A percentile compares a stretch with the other conserved stretches of the same genome.
These are phyloP conservation scores for Fopius arisanus DNA, from an alignment of 1,140 invertebrate genomes.

Conservation along the genomic window DNA sequence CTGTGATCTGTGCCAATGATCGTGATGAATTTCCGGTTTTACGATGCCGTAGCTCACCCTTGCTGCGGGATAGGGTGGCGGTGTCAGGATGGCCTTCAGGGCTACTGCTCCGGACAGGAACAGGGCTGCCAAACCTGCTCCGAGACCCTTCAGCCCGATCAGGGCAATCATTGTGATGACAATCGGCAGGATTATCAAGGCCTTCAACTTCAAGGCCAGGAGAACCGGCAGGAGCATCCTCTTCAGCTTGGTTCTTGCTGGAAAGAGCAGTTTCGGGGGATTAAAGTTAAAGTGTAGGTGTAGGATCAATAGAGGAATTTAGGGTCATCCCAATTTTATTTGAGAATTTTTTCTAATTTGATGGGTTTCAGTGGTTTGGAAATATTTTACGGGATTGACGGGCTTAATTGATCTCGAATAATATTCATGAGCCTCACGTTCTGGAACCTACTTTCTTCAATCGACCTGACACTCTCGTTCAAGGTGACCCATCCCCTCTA, in stretches of 20 bases:
- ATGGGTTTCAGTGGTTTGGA: background rate
- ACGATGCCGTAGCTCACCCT: constrained; percentile 64
- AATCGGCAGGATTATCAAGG: constrained; percentile 70
- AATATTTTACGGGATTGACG: background rate
- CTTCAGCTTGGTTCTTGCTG: constrained; percentile 70
- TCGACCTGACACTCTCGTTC: constrained; percentile 50
- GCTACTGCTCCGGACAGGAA: constrained; percentile 67
- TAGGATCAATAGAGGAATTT: background rate
- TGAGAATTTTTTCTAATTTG: constrained; percentile 2
- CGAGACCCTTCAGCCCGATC: constrained; percentile 72
- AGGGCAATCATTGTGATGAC: constrained; percentile 69
- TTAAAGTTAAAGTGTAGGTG: too few relatives aligned
- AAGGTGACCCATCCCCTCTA: constrained; percentile 43
- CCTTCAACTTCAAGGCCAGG: constrained; percentile 71
- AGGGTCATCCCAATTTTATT: too few relatives aligned
- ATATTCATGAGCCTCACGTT: constrained; percentile 15
- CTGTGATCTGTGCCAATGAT: constrained; percentile 65
- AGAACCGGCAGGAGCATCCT: constrained; percentile 70
- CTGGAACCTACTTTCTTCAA: constrained; percentile 50
- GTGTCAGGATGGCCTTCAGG: constrained; percentile 63
- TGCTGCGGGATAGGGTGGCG: constrained; percentile 51
- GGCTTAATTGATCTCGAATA: background rate
- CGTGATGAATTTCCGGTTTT: constrained; percentile 60
- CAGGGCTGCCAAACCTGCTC: constrained; percentile 70
- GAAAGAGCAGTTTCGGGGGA: constrained; percentile 49